Evolutionary conservation across 2,888 invertebrate genomes (phyloP), one percentile per base, ranked within the genome.

Genomic region (Drosophila limbata): DNA sequence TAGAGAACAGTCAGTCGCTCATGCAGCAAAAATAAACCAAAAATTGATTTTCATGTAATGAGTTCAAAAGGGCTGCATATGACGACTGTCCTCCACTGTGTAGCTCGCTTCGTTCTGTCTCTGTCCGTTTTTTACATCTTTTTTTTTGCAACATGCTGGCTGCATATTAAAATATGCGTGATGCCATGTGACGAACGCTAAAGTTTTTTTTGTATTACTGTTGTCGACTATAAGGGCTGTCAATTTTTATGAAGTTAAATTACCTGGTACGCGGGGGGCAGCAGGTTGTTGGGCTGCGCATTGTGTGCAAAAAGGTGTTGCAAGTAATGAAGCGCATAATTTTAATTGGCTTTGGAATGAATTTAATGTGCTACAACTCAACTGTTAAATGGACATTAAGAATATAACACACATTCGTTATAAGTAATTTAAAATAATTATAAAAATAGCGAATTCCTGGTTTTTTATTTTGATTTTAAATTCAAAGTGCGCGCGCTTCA

Each of bases 11-110:
- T 60, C 52, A 64, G 69, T 60, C 52, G 73, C 19, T 60, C 77
- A 73, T 40, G 69, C 61, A 51, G 62, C 72, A 74, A 76, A 88
- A 88, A 85, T 84, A 73, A 85, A 84, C 77, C 84, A 84, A 84
- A 88, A 84, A 88, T 88, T 85, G 85, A 85, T 85, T 85, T 85
- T 73, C 71, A 74, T 84, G 86, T 85, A 88, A 85, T 85, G 85
- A 85, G 88, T 85, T 69, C 73, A 76, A 81, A 81, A 70, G 77
- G 83, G 75, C 71, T 71, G 77, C 65, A 63, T 40, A 50, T 47
- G 62, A 57, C 64, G 62, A 57, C 64, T 74, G 67, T 70, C 40
- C 55, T 21, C 44, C 45, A 57, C 35, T 45, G 28, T 55, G 4
- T 44, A 31, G n/a, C 35, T 45, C 40, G 45, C 11, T 42, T 57